Evolutionary conservation across 2,888 invertebrate species (phyloP), one percentile per base, ranked within the genome.

Genomic region (Eucera pruinosa): DNA sequence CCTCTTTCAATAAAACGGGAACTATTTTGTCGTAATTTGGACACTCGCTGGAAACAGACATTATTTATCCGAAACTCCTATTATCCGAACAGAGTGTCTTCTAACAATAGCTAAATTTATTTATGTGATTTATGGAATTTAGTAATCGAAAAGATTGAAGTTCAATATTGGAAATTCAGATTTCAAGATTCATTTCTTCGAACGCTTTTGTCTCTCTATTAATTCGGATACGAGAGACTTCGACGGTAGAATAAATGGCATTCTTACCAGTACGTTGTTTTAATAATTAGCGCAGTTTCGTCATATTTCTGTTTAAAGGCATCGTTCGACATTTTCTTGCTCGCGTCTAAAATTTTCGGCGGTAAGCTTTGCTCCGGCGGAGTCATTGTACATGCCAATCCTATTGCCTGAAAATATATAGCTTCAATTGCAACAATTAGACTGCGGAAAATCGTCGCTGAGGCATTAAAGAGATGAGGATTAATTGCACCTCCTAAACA

Each of bases 11-110:
- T 52, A 99, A 92, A 11, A 95, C 95, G 0, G 96, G 95, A 66
- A 99, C 93, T 15, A 99, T 94, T 87, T 94, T 94, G 86, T 97
- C 97, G 92, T 98, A 99, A 93, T 97, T 97, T 20, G 99, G 99
- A 90, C 99, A 99, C 93, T 98, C 97, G 93, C 97, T 97, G 91
- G 2, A 93, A 93, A 68, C 41, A 64, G 77, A 60, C 25, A 60
- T 54, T 33, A 18, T 11, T 2, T 15, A 27, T n/a, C n/a, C n/a
- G n/a, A n/a, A n/a, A n/a, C n/a, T n/a, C n/a, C n/a, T n/a, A n/a
- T n/a, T n/a, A n/a, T n/a, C n/a, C n/a, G n/a, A n/a, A n/a, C n/a
- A n/a, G n/a, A n/a, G n/a, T n/a, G n/a, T n/a, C n/a, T n/a, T n/a
- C n/a, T n/a, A n/a, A n/a, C n/a, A n/a, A n/a, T n/a, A n/a, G n/a